Evolutionary conservation across 2,888 invertebrate species (phyloP), one percentile per base, ranked within the genome.

Genomic region (Orgyia antiqua): DNA sequence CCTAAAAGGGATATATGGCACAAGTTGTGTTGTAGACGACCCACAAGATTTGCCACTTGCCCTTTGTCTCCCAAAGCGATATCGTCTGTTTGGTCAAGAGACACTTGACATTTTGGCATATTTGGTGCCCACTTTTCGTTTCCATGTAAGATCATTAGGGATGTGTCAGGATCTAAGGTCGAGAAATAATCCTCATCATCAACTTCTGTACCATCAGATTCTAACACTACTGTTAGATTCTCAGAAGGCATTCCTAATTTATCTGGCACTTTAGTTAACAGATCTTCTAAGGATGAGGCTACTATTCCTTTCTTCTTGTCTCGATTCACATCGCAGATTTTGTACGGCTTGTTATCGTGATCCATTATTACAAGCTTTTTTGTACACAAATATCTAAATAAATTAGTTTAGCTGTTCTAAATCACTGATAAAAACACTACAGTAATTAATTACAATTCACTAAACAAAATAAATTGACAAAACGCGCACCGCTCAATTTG

Each of bases 181-280:
- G 92, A 93, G 73, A 97, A 97, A 76, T 97, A 97, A 68, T 96
- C 96, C 70, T 97, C 97, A 64, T 97, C 97, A 58, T 97, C 97
- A 28, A 97, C 94, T 87, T 97, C 97, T 0, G 97, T 97, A 17
- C 97, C 97, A 82, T 97, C 97, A 27, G 91, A 92, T 70, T 97
- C 97, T 50, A 97, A 83, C 20, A 96, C 96, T 36, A 97, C 93
- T 31, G 93, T 94, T 36, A 95, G 84, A 46, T 90, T 89, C 43
- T 88, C 87, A 32, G 88, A 75, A 12, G 91, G 90, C 40, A 91
- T 68, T 12, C 89, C 87, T 46, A 95, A 87, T 72, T 94, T 93
- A 59, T 92, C 92, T 29, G 92, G 89, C 31, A 93, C 92, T 84
- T 93, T 92, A 42, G 88, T 79, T 51, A 92, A 89, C 61, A 95